Evolutionary conservation across 2,888 invertebrate genomes (phyloP), one percentile per base, ranked within the genome.

Genomic region (Lasioglossum marginatum): DNA sequence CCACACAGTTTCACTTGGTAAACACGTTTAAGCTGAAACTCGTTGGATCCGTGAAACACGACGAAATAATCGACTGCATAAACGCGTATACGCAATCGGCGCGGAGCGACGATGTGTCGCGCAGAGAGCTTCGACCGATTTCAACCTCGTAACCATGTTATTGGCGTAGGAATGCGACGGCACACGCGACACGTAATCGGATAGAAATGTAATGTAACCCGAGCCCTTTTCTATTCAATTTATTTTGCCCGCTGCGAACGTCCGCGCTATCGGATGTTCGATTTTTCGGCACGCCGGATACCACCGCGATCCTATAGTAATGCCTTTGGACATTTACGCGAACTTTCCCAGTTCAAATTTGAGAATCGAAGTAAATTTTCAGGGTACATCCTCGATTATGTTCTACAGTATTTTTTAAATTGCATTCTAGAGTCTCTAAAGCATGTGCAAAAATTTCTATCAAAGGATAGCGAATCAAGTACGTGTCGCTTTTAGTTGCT

Each of bases 11-110:
- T 52, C 79, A 60, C 60, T 79, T 23, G 79, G 40, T 72, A 66
- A 60, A 66, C 57, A 73, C 31, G 27, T 60, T 74, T 70, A 77
- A 79, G 57, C 79, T n/a, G n/a, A 57, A 43, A 23, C 63, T 16
- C 72, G 71, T 37, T 34, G 63, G 63, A 72, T 74, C 66, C 77
- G 63, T n/a, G 31, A 66, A 63, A 79, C 74, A 70, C 68, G 45
- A 60, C 66, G 79, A 73, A 85, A 80, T 77, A 80, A 84, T 78
- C 68, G 72, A 45, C 68, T 72, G n/a, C 66, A 45, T 60, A 72
- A 63, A 78, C 43, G 34, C 16, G 78, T 27, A 27, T 52, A 68
- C 77, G 52, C 31, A n/a, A 45, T 19, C 16, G 27, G 60, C n/a
- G 16, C 52, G 23, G 16, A 45, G 16, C 48, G 19, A 2, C 19